Evolutionary conservation across 2,113 vertebrate genomes (phyloP), one percentile per base, ranked within the genome.

Genomic region (Alouatta palliata): DNA sequence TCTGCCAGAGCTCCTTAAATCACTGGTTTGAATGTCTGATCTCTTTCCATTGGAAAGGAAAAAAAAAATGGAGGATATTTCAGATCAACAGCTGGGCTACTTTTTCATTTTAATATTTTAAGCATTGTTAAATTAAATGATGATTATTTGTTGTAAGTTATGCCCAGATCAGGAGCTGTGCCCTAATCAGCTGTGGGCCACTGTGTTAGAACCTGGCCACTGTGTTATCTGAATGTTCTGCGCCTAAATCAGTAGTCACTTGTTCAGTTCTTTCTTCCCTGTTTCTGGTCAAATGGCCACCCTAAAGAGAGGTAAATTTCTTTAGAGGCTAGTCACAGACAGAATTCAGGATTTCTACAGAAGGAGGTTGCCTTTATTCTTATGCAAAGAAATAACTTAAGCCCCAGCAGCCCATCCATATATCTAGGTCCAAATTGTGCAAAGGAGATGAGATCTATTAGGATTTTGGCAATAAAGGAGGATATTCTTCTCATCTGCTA

Each of bases 321-420:
- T 94, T 92, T 56, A 40, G 56, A 90, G 35, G 58, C 81, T 94
- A 45, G 77, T 95, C 58, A 87, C 40, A 88, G 75, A 91, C 37
- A 73, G 83, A 82, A 27, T 87, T 93, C 19, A 93, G 79, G n/a
- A 91, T 93, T 92, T 86, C n/a, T 90, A 32, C 16, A 61, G 80
- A 93, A 56, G 90, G 54, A 91, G 17, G 45, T 87, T 87, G 37
- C 94, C 83, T 95, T 68, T 75, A 32, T 70, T 93, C 56, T 95
- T 92, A 84, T 19, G 17, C 75, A 91, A 96, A 93, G 27, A 91
- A 86, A 84, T 68, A 84, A 93, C 43, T 64, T 92, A 90, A 97
- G 58, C 25, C 25, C 77, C 82, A 82, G 56, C 52, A 92, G 84
- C 49, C 49, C 19, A 37, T 64, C 76, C 25, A 1, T 92, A 56